phyloP scores from a whole-genome alignment of 2,113 vertebrate genomes.

The Excalfactoria chinensis region DNA sequence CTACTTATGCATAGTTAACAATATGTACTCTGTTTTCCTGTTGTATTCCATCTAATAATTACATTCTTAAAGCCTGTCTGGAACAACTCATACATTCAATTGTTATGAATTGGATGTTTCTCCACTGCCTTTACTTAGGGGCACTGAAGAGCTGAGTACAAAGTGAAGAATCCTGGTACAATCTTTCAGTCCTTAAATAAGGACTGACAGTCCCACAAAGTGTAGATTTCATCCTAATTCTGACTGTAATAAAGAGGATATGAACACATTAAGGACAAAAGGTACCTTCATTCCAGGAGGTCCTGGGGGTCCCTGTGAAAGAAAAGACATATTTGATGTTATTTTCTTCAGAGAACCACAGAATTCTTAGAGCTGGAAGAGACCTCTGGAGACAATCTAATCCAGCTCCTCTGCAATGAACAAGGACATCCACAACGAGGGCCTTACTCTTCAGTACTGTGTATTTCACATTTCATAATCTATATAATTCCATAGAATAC shows the following conservation, averaged over 20 bases:
- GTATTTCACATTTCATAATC: background rate
- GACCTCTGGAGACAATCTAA: no score
- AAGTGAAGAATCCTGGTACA: background rate
- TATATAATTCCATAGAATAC: background rate
- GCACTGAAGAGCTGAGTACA: background rate
- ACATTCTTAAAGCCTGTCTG: background rate
- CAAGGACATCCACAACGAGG: no score
- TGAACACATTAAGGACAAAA: background rate
- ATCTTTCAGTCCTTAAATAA: background rate
- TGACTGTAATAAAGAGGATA: background rate
- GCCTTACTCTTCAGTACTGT: background rate
- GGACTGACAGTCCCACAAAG: background rate
- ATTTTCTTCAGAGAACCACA: background rate
- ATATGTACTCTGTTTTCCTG: background rate
- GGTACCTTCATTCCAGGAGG: slow-evolving; percentile 88
- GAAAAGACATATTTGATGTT: slow-evolving; percentile 40
- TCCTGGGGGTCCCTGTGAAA: slow-evolving; percentile 87
- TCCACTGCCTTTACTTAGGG: background rate
- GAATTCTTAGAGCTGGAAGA: no score
- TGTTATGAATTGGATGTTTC: background rate
- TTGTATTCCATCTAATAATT: background rate
- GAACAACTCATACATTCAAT: background rate
- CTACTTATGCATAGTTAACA: background rate
- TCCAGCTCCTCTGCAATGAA: no score
- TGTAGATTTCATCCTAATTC: background rate